Evolutionary conservation across 2,888 invertebrate genomes (phyloP).

Genomic region (Scaptomyza tumidula): DNA sequence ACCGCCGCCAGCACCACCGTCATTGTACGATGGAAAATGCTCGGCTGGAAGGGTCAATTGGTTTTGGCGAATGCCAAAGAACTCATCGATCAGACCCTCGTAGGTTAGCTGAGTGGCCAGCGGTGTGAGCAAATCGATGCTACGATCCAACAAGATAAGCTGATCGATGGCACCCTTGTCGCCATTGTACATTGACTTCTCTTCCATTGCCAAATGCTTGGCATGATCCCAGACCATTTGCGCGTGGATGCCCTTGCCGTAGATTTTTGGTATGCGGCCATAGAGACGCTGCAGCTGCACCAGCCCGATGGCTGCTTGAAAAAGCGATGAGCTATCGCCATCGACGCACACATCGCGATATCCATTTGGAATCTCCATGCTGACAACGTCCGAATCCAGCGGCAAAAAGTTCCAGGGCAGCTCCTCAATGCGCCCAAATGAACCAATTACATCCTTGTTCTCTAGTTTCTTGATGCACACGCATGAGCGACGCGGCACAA

Average conservation of each 20-base stretch:
- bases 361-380: slow-evolving; percentile 93
- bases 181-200: slow-evolving; percentile 84
- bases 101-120: slow-evolving; percentile 98
- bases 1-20: slow-evolving; percentile 49
- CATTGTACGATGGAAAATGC: slow-evolving; percentile 87
- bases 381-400: slow-evolving; percentile 95
- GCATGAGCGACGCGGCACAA: slow-evolving; percentile 94
- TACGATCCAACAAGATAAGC: slow-evolving; percentile 94
- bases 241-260: slow-evolving; percentile 95
- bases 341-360: slow-evolving; percentile 94
- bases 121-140: slow-evolving; percentile 95
- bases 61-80: slow-evolving; percentile 93
- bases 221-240: slow-evolving; percentile 95
- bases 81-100: slow-evolving; percentile 98
- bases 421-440: slow-evolving; percentile 91
- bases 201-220: slow-evolving; percentile 89
- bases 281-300: slow-evolving; percentile 94
- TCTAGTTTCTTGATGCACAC: slow-evolving; percentile 94
- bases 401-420: slow-evolving; percentile 95
- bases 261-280: slow-evolving; percentile 94
- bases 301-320: slow-evolving; percentile 94
- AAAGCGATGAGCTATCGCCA: slow-evolving; percentile 94
- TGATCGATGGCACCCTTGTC: slow-evolving; percentile 92
- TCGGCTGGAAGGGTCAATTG: slow-evolving; percentile 94
- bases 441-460: slow-evolving; percentile 92